Base-by-base conservation (phyloP, 2,888 invertebrate species). In the Auanema freiburgensis region DNA sequence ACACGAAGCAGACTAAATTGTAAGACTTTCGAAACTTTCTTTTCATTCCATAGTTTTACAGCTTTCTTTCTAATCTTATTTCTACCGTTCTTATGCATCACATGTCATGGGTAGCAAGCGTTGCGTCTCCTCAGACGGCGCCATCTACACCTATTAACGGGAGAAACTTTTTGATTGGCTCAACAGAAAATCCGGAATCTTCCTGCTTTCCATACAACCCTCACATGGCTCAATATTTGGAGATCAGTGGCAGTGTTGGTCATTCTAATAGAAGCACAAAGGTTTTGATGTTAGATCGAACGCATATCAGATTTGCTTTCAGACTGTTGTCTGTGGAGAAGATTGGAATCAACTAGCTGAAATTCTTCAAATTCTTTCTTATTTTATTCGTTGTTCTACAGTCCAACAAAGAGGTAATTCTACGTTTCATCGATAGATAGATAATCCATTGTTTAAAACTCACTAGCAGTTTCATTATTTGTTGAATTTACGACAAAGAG, bases 151-250 rank as follows among this genome's bases (percentile, higher is more conserved):
- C 57, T n/a, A 21, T 42, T n/a, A 44, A 53, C n/a, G 58, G 62
- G 42, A 58, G 51, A 42, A 54, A 61, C 18, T 53, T 66, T 51
- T 33, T 79, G 3, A 62, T 78, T 18, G 77, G 79, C 60, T 65
- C 64, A 66, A 55, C 64, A 41, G 46, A 50, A 2, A 64, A 65
- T n/a, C 64, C 67, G 12, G 67, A 65, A 4, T 57, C 71, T 1
- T 57, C 65, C 0, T 59, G 66, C 1, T 44, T 66, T 81, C 90
- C 92, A 0, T 92, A 92, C 85, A 93, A 93, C 85, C 92, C 92
- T 0, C 85, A 93, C 0, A 92, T 93, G 93, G 91, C 91, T 0
- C 93, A 94, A 81, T 87, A 93, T 68, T 89, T 90, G 85, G 86
- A 84, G 79, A 83, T 83, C 50, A 71, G 69, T 21, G 77, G 72